Base-by-base conservation (phyloP, 2,113 vertebrate species). In the Glareola pratincola region DNA sequence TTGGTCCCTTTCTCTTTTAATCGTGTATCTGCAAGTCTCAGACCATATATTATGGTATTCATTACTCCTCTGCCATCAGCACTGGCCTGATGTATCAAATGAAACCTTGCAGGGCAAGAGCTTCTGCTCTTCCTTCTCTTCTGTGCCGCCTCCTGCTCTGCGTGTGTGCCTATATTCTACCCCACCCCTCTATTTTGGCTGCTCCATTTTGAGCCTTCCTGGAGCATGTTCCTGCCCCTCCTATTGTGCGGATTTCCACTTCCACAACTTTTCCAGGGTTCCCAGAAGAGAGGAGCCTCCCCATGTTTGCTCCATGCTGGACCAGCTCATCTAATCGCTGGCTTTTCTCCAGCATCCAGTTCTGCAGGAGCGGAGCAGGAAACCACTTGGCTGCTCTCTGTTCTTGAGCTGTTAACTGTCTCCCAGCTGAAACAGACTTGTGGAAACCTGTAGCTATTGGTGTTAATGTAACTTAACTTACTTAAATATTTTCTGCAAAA, bases 231-330 rank as follows among this genome's bases (percentile, higher is more conserved):
- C 29, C 64, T 88, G 30, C 27, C 68, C 11, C 63, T 94, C 50
- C 60, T 75, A 2, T 91, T 75, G 56, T 88, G n/a, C 43, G 0
- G 0, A 29, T 90, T 94, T 82, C 75, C 57, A 53, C 50, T 73
- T 94, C 17, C 69, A 62, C n/a, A 43, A 5, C 57, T 90, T 88
- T n/a, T 89, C 63, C 91, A 82, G 85, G 64, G 77, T 24, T 94
- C 39, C 57, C 77, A 91, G 51, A 88, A 79, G 62, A 87, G 16
- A 63, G 59, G 45, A 91, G 45, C 64, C 73, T 94, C 69, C 85
- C 21, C 0, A 0, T 60, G 12, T 78, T 53, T 85, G 76, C 63
- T 85, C 69, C 1, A 1, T 69, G n/a, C 41, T 0, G 1, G 73
- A 39, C 75, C 71, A 69, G 23, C 63, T 50, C 2, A 0, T 29